Evolutionary conservation across 2,888 invertebrate genomes (phyloP), one percentile per base, ranked within the genome.

Genomic region (Frankliniella intonsa): DNA sequence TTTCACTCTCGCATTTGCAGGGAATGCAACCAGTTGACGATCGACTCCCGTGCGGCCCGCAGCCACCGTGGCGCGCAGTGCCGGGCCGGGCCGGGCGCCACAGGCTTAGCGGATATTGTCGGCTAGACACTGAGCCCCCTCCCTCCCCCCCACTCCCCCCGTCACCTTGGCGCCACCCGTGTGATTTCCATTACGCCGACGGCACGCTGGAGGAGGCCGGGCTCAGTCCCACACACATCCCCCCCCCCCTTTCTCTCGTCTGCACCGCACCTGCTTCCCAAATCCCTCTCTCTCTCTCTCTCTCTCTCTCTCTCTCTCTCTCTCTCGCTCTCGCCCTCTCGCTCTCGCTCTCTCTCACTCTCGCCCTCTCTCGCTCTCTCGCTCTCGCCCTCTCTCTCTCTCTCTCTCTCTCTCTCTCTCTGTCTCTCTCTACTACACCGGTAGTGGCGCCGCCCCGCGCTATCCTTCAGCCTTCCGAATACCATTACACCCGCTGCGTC

Each of bases 161-260:
- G 55, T 11, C 65, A 65, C 8, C 10, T n/a, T 22, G 69, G 69
- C 69, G 69, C 69, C 69, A 69, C n/a, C 69, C 69, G 69, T 69
- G 69, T 9, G 22, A 69, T 69, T 69, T 69, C 69, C 69, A 69
- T 69, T 22, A 69, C 69, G 69, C n/a, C 22, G 55, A 55, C 69
- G 69, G 69, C 22, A 55, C 14, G 51, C 51, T 51, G 10, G 51
- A n/a, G n/a, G n/a, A n/a, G n/a, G n/a, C n/a, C n/a, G n/a, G 14
- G 2, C 55, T 3, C 55, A 55, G 7, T 10, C 55, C 55, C 55
- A 19, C 14, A 51, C 14, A 51, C 51, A 51, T 14, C 10, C 51
- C 14, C 51, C 51, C 51, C 51, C 51, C 51, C 14, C 51, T 14
- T 9, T 51, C 51, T 11, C 51, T 14, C 51, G 55, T n/a, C 55